Base-by-base conservation (phyloP, 2,113 vertebrate genomes). In the Gymnobelideus leadbeateri region DNA sequence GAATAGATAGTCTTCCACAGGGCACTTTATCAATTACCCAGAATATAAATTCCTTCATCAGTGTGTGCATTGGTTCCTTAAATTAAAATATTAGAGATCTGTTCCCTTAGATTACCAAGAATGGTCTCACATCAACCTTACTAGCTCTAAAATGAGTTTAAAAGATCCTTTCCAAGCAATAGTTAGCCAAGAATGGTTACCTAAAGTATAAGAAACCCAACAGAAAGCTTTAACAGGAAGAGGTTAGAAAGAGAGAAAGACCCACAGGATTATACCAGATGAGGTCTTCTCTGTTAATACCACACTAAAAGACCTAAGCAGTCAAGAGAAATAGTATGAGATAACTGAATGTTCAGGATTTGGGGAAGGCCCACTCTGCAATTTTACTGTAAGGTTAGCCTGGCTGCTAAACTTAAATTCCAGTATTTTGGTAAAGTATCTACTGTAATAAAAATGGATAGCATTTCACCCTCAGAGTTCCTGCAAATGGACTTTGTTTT, bases 391-490 rank as follows among this genome's bases (percentile, higher is more conserved):
- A 5, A 37, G 19, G 14, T 43, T 61, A 43, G 31, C 3, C 68
- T 4, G 4, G 16, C 68, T 43, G 21, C 28, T 21, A 19, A n/a
- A 43, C 5, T 21, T 43, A 84, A 37, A 68, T 37, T 68, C 31
- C 68, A 21, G 8, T 21, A 16, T 84, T 84, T n/a, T 93, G 19
- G 19, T 84, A 92, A 21, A 95, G 21, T 43, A 89, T 84, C 50
- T 84, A 53, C 46, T 37, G 37, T 91, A 68, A 92, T 53, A 2
- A 9, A n/a, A 51, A 51, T 51, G 1, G 14, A 90, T 0, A 53
- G 91, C 94, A 54, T 92, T 24, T 26, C 51, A 94, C 93, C 37
- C 49, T 53, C 5, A 94, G 53, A 97, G 47, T 95, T 51, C 52
- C 28, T 90, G 24, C 89, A 52, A 95, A 43, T 54, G 24, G 90